phyloP scores from a whole-genome alignment of 37 sponge, comb jelly and placozoan species.

The Ephydatia muelleri region DNA sequence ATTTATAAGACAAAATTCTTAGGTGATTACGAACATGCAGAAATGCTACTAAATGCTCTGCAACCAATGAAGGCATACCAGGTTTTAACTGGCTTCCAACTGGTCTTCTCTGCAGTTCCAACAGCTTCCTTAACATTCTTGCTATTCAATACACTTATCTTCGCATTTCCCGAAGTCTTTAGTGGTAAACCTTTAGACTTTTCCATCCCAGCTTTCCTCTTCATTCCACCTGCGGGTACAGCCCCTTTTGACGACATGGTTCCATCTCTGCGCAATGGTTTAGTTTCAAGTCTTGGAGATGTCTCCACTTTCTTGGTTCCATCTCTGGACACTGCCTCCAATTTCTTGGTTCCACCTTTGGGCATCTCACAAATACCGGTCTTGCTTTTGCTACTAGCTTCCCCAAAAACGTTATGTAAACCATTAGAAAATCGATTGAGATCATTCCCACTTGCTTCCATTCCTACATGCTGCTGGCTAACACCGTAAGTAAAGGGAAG shows the following conservation, averaged over 20 bases:
- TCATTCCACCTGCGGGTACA: not conserved
- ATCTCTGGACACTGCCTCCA: not conserved
- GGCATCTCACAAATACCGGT: not conserved
- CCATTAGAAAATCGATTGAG: not conserved
- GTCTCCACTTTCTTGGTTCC: not conserved
- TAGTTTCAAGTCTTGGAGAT: no score
- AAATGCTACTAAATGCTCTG: not conserved
- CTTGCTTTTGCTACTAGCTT: not conserved
- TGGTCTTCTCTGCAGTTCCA: not conserved
- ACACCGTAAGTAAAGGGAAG: not conserved
- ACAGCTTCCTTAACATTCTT: not conserved
- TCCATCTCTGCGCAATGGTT: no score
- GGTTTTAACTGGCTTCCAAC: not conserved
- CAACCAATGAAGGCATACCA: not conserved
- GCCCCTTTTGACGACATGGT: no score
- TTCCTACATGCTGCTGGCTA: not conserved
- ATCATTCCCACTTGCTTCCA: not conserved
- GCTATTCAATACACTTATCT: not conserved
- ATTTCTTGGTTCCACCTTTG: not conserved
- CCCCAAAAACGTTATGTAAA: not conserved
- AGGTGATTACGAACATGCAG: not conserved
- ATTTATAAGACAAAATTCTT: no score
- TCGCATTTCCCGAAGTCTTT: not conserved
- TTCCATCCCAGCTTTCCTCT: no score
- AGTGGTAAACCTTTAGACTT: not conserved